Percentiles rank a stretch among this genome's conserved stretches.
Conservation (phyloP, 1,140 invertebrate species). For the Leguminivora glycinivorella region DNA sequence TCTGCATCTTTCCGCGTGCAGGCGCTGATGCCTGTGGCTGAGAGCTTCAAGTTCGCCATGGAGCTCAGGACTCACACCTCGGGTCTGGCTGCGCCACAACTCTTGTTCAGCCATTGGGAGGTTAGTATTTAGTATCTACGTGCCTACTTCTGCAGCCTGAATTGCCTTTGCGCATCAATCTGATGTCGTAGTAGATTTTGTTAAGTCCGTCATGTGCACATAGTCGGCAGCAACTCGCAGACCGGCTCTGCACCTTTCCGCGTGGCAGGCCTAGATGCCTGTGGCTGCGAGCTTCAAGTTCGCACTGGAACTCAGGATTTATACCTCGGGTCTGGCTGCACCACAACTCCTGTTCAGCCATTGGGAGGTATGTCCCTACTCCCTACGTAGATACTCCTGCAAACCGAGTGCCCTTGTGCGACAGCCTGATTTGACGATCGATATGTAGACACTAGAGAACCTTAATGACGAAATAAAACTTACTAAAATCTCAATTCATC, state of each 20-base stretch:
- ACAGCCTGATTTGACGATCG: too few relatives aligned
- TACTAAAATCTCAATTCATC: too few relatives aligned
- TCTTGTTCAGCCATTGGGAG: slow-evolving; percentile 99
- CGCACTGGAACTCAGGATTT: slow-evolving; percentile 93
- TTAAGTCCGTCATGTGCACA: too few relatives aligned
- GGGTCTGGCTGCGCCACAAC: slow-evolving; percentile 95
- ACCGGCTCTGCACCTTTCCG: slow-evolving; percentile 93
- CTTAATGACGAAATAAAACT: too few relatives aligned
- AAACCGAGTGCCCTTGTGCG: too few relatives aligned
- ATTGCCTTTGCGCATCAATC: too few relatives aligned
- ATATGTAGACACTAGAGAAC: too few relatives aligned
- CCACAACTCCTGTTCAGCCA: slow-evolving; percentile 98
- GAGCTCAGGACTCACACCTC: slow-evolving; percentile 97
- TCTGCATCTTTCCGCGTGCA: slow-evolving; percentile 93
- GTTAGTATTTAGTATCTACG: slow-evolving; percentile 55
- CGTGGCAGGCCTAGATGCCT: slow-evolving; percentile 92
- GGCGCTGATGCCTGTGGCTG: slow-evolving; percentile 95
- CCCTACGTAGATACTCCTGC: slow-evolving; percentile 2
- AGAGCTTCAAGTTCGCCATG: slow-evolving; percentile 97
- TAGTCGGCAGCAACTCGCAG: slow-evolving; percentile 93
- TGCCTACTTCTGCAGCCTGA: background rate
- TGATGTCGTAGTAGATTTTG: too few relatives aligned
- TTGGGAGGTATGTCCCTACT: slow-evolving; percentile 91
- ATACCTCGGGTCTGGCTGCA: slow-evolving; percentile 96
- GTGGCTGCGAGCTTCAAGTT: slow-evolving; percentile 98